phyloP scores from a whole-genome alignment of 2,113 vertebrate genomes.

The Penelope pileata region DNA sequence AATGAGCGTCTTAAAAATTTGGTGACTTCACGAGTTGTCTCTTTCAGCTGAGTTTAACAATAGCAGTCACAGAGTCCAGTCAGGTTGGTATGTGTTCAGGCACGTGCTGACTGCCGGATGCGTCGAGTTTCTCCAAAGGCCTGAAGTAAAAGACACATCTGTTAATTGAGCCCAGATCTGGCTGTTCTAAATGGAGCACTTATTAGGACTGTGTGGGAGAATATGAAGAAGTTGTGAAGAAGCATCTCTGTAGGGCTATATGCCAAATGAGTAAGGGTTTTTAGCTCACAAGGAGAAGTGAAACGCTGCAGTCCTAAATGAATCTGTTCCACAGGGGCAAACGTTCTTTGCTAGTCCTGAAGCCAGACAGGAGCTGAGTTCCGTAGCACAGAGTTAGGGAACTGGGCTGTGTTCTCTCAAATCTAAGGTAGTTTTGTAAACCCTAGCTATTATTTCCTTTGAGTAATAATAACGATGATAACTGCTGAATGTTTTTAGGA shows the following conservation, averaged over 20 bases:
- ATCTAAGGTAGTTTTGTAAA: neutral
- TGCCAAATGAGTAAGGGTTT: neutral
- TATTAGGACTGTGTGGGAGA: neutral
- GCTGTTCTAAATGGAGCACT: neutral
- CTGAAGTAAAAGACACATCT: neutral
- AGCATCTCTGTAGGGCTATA: neutral
- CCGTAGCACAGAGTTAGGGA: neutral
- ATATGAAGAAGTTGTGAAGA: neutral
- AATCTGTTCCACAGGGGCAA: neutral
- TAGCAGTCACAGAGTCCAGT: neutral
- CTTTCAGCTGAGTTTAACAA: neutral
- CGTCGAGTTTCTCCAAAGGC: neutral
- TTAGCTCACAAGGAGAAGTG: neutral
- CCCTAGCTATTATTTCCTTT: neutral
- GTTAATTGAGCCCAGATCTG: neutral
- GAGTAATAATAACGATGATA: neutral
- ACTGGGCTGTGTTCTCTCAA: neutral
- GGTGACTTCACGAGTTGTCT: neutral
- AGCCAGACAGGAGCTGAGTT: neutral
- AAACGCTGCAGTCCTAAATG: neutral
- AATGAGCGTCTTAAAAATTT: neutral
- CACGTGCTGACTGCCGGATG: neutral
- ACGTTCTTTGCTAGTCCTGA: neutral
- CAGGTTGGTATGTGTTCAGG: neutral
- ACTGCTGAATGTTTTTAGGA: neutral